Evolutionary conservation across 2,113 vertebrate genomes (phyloP).

Genomic region (Ophiodon elongatus): DNA sequence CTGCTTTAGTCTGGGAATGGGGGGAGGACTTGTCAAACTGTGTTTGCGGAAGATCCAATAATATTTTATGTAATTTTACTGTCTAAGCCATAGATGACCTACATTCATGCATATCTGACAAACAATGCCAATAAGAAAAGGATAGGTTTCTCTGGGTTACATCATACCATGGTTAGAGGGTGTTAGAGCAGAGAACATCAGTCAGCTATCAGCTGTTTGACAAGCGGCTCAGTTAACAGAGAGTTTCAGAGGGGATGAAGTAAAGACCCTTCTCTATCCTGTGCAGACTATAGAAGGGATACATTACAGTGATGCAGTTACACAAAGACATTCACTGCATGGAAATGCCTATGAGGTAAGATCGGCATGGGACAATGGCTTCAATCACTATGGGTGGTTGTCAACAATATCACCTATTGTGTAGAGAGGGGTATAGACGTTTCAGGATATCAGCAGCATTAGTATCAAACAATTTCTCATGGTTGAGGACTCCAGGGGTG

Average conservation of each 20-base stretch:
- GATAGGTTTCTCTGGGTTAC: conserved; percentile 78
- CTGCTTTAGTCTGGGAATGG: conserved; percentile 58
- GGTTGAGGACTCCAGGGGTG: conserved; percentile 81
- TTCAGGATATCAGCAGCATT: conserved; percentile 80
- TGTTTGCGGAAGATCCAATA: conserved; percentile 74
- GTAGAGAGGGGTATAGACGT: conserved; percentile 68
- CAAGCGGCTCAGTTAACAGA: conserved; percentile 77
- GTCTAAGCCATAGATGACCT: conserved; percentile 84
- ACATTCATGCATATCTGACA: conserved; percentile 78
- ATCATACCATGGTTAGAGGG: conserved; percentile 79
- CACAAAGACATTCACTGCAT: conserved; percentile 79
- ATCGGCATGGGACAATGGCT: conserved; percentile 80
- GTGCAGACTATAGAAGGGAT: conserved; percentile 76
- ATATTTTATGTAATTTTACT: conserved; percentile 79
- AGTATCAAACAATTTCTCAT: conserved; percentile 80
- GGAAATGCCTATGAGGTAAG: conserved; percentile 81
- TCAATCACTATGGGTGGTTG: conserved; percentile 79
- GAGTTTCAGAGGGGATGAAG: conserved; percentile 70
- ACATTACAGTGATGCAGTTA: conserved; percentile 81
- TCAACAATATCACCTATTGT: conserved; percentile 84
- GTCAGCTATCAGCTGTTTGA: conserved; percentile 83
- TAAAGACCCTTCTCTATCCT: conserved; percentile 67
- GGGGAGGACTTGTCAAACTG: conserved; percentile 67
- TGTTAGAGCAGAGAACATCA: conserved; percentile 73
- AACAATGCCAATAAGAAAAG: conserved; percentile 74